Evolutionary conservation across 2,888 invertebrate species (phyloP).

Genomic region (Allophyes oxyacanthae): DNA sequence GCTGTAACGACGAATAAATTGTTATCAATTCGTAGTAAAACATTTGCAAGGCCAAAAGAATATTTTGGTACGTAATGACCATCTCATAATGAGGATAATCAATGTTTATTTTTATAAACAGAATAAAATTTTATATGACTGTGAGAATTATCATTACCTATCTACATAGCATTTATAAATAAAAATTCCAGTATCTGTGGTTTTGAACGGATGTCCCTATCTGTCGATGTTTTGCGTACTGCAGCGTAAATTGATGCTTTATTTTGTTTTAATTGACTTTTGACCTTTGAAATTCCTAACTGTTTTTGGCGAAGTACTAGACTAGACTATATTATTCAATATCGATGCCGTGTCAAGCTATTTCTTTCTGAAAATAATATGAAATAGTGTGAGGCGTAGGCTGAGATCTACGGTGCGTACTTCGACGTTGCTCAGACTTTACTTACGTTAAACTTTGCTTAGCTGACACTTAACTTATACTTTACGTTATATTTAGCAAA

Average conservation of each 20-base stretch:
- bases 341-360: too few species aligned
- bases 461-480: too few species aligned
- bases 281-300: neutral
- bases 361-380: too few species aligned
- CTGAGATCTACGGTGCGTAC: too few species aligned
- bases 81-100: constrained; percentile 1
- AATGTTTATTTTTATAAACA: neutral
- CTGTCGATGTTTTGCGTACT: neutral
- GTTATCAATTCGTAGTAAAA: constrained; percentile 45
- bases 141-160: constrained; percentile 9
- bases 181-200: constrained; percentile 3
- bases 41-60: constrained; percentile 45
- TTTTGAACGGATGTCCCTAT: constrained; percentile 34
- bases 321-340: too few species aligned
- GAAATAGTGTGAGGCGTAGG: too few species aligned
- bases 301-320: too few species aligned
- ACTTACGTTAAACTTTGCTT: too few species aligned
- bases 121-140: neutral
- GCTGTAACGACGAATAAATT: constrained; percentile 41
- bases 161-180: constrained; percentile 9
- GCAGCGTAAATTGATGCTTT: neutral
- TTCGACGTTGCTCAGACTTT: too few species aligned
- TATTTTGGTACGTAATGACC: constrained; percentile 11
- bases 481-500: too few species aligned
- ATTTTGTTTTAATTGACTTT: neutral